Evolutionary conservation across 1,140 invertebrate species (phyloP).

Genomic region (Geopemphigus sp.): DNA sequence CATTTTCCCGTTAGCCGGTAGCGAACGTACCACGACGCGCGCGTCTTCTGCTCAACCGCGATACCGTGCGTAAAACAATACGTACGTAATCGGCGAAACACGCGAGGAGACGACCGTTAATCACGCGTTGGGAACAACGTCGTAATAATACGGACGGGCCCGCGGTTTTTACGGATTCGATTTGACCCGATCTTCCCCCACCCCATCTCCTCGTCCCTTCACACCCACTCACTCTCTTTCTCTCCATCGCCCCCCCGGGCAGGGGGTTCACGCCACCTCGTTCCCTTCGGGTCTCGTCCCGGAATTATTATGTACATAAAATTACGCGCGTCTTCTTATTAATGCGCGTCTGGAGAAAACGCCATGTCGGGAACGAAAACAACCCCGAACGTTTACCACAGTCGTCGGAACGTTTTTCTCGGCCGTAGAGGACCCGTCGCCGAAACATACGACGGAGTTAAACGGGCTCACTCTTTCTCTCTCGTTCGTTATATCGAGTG

Average conservation of each 20-base stretch:
- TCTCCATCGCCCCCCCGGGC: no score
- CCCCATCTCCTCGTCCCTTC: neutral
- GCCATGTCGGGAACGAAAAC: neutral
- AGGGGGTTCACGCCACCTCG: no score
- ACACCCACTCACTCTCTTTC: no score
- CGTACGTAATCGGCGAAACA: neutral
- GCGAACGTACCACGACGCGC: no score
- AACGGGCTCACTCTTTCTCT: no score
- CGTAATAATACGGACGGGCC: neutral
- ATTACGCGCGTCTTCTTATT: constrained; percentile 13
- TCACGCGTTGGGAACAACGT: constrained; percentile 19
- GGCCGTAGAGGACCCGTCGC: no score
- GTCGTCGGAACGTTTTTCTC: no score
- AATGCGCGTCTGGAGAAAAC: constrained; percentile 20
- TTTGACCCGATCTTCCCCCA: neutral
- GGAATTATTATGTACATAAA: constrained; percentile 35
- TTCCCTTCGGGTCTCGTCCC: neutral
- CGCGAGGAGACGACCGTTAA: constrained; percentile 7
- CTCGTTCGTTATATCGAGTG: no score
- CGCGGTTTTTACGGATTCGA: neutral
- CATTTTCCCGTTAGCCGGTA: no score
- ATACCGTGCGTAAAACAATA: neutral
- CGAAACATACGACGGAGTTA: no score
- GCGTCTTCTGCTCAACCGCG: no score
- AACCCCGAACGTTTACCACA: neutral